A percentile compares a stretch with the other conserved stretches of the same genome.
phyloP scores from a whole-genome alignment of 2,888 invertebrate species.

The Euzophera pinguis region DNA sequence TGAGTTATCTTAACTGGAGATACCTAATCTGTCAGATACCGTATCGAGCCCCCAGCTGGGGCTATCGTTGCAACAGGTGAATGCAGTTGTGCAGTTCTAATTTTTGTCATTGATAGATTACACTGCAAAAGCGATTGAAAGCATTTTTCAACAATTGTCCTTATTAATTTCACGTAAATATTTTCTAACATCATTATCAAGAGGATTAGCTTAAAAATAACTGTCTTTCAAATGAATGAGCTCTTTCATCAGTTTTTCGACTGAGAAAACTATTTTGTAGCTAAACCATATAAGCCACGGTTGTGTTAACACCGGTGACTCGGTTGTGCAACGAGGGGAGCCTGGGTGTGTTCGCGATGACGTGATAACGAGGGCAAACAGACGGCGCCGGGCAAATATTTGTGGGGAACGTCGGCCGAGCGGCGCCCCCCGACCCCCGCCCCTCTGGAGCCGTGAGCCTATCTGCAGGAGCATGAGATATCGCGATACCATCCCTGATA shows the following conservation, averaged over 20 bases:
- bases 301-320: conserved; percentile 2
- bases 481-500: conserved; percentile 69
- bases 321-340: conserved; percentile 26
- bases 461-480: conserved; percentile 53
- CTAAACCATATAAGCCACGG: neutral
- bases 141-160: too few relatives aligned
- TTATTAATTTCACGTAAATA: too few relatives aligned
- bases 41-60: conserved; percentile 54
- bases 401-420: conserved; percentile 46
- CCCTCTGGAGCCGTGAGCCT: conserved; percentile 27
- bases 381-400: conserved; percentile 56
- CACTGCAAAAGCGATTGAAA: too few relatives aligned
- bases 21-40: conserved; percentile 64
- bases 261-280: conserved; percentile 2
- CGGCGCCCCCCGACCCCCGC: conserved; percentile 22
- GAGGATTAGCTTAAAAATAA: too few relatives aligned
- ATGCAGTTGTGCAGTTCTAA: conserved; percentile 1
- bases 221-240: neutral
- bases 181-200: too few relatives aligned
- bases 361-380: conserved; percentile 63
- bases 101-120: neutral
- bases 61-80: conserved; percentile 18
- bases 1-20: conserved; percentile 71
- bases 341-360: conserved; percentile 49
- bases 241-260: neutral